phyloP scores from a whole-genome alignment of 2,888 invertebrate species.

The Hymenopus coronatus region DNA sequence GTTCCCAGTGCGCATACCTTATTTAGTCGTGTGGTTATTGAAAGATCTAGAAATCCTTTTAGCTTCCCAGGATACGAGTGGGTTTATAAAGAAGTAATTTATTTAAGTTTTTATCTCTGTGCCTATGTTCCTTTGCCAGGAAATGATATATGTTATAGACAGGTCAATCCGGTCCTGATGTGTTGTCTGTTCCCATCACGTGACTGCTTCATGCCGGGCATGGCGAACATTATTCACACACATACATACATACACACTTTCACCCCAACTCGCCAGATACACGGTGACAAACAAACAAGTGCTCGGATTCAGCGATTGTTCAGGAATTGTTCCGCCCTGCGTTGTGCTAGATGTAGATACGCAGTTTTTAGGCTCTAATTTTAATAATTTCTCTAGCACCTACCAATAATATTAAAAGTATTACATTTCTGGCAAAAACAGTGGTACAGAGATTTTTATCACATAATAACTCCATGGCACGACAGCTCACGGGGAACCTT shows the following conservation, averaged over 20 bases:
- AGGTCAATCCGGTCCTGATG: slow-evolving; percentile 21
- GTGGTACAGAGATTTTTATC: too few relatives aligned
- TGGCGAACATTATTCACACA: not conserved
- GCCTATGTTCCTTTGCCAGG: not conserved
- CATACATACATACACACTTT: not conserved
- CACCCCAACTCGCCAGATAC: not conserved
- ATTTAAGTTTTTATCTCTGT: not conserved
- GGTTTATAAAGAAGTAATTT: slow-evolving; percentile 1
- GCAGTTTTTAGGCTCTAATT: too few relatives aligned
- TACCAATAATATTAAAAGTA: too few relatives aligned
- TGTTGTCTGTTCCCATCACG: not conserved
- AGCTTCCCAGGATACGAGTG: not conserved
- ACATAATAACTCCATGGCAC: too few relatives aligned
- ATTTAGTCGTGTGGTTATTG: not conserved
- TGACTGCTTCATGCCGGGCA: not conserved
- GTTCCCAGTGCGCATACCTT: not conserved
- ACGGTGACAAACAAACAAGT: not conserved
- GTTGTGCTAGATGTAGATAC: too few relatives aligned
- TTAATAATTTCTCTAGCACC: too few relatives aligned
- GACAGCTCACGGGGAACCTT: too few relatives aligned
- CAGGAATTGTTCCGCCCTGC: too few relatives aligned
- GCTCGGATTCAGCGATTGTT: not conserved
- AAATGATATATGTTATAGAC: slow-evolving; percentile 11
- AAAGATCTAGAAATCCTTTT: not conserved
- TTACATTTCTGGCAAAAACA: too few relatives aligned